Base-by-base conservation (phyloP, 2,113 vertebrate species). In the Calidris pygmaea region DNA sequence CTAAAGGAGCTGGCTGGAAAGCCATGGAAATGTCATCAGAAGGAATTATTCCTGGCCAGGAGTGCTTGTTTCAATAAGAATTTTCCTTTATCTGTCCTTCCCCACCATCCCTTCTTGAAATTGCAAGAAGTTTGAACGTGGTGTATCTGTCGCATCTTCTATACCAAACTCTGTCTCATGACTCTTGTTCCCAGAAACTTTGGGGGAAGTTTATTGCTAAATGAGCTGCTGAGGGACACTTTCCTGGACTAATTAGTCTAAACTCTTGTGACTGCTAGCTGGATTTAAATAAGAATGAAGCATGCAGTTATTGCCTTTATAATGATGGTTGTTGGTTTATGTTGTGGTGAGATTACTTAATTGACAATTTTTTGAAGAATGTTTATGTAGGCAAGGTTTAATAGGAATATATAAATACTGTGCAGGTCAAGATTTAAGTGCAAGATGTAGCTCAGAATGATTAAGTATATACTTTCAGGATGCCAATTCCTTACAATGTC, bases 1-100 rank as follows among this genome's bases (percentile, higher is more conserved):
- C 83, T 75, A 4, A 80, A 65, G 26, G 55, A 94, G 60, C 86
- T 96, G 94, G 92, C 85, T 96, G 66, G 94, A 97, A 98, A 97
- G 88, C 97, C 91, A 90, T 94, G 97, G 97, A 97, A 98, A 92
- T 63, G 7, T 90, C 91, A 96, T 96, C 96, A 98, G 85, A 87
- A 95, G 71, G 93, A 96, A 95, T 97, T 97, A 97, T 90, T 97
- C 89, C 94, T 97, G 91, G 93, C 98, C 96, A 97, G 98, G 97
- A 97, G 75, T 85, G 30, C 55, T 59, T 91, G 27, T 71, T 95
- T 81, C 22, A 92, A 89, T 95, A 97, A 95, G 26, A 58, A 14
- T 56, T 89, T 94, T 92, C 12, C 6, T 41, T 91, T 82, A 21
- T 72, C 5, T 68, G 4, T 63, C 35, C 6, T 83, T 12, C 4